Conservation (phyloP, 92 coral and sea anemone genomes). For the Paragorgia papillata region DNA sequence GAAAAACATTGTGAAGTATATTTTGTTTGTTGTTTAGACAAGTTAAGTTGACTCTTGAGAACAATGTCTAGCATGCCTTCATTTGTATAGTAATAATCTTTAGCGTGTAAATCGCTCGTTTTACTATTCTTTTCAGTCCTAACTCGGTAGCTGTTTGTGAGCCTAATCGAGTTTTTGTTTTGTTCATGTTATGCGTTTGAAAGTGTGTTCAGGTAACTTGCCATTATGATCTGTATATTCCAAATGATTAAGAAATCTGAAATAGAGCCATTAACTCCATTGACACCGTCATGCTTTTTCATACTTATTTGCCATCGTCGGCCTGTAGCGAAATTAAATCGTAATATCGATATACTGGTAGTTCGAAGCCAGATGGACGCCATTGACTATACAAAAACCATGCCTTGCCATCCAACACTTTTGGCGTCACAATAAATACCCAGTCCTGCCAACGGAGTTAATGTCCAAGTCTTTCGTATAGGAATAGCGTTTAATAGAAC, state of each 20-base stretch:
- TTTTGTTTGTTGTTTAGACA: conserved; percentile 34
- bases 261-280: background rate
- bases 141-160: no score
- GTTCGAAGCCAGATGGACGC: no score
- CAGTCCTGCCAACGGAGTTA: background rate
- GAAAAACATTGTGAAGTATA: conserved; percentile 18
- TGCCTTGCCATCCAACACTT: background rate
- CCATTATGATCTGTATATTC: background rate
- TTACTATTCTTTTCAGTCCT: no score
- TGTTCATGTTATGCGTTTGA: no score
- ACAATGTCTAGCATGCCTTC: conserved; percentile 8
- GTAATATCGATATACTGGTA: no score
- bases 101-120: no score
- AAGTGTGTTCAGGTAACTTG: no score
- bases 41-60: conserved; percentile 9
- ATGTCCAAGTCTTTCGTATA: no score
- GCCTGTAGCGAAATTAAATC: background rate
- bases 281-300: conserved; percentile 5
- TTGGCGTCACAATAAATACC: background rate
- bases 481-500: no score
- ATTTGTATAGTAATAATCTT: background rate
- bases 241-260: background rate
- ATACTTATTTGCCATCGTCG: background rate
- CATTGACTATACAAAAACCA: background rate
- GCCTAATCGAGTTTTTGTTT: no score